Percentiles rank a stretch among this genome's conserved stretches.
These are phyloP conservation scores for Danaus plexippus DNA, from an alignment of 1,140 invertebrate species.

Conservation along the genomic window DNA sequence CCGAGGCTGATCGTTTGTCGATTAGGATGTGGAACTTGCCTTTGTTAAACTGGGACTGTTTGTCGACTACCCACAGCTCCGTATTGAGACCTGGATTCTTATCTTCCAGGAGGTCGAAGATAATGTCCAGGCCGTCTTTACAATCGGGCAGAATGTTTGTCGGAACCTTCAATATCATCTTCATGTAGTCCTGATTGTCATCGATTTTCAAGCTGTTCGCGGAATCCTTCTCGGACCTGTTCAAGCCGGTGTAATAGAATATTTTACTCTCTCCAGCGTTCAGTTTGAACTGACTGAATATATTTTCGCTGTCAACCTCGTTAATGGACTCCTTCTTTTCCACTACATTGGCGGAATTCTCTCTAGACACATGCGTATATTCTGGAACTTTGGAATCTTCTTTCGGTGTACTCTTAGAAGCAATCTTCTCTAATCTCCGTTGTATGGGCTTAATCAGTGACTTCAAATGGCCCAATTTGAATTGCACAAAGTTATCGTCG, in stretches of 20 bases:
- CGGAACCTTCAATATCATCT: conserved; percentile 42
- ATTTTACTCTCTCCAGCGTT: conserved; percentile 4
- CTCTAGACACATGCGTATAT: conserved; percentile 18
- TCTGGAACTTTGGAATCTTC: too few species aligned
- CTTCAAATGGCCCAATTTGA: conserved; percentile 51
- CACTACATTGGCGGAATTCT: conserved; percentile 25
- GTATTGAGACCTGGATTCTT: conserved; percentile 57
- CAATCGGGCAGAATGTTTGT: conserved; percentile 37
- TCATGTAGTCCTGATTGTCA: conserved; percentile 24
- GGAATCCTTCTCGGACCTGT: conserved; percentile 12
- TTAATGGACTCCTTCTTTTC: conserved; percentile 4
- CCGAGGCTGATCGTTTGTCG: conserved; percentile 40
- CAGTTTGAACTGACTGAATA: conserved; percentile 3
- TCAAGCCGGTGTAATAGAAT: conserved; percentile 5
- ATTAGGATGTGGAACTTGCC: conserved; percentile 45
- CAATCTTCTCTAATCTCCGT: background rate
- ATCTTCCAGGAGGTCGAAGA: conserved; percentile 51
- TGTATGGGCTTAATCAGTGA: conserved; percentile 38
- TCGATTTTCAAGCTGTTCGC: conserved; percentile 8
- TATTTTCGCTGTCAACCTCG: background rate
- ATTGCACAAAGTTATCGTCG: conserved; percentile 30
- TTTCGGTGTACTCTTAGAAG: too few species aligned
- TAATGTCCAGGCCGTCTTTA: conserved; percentile 45
- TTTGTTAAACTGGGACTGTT: conserved; percentile 24
- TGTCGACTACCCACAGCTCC: conserved; percentile 42